Conservation (phyloP, 2,113 vertebrate genomes). For the Callithrix jacchus region DNA sequence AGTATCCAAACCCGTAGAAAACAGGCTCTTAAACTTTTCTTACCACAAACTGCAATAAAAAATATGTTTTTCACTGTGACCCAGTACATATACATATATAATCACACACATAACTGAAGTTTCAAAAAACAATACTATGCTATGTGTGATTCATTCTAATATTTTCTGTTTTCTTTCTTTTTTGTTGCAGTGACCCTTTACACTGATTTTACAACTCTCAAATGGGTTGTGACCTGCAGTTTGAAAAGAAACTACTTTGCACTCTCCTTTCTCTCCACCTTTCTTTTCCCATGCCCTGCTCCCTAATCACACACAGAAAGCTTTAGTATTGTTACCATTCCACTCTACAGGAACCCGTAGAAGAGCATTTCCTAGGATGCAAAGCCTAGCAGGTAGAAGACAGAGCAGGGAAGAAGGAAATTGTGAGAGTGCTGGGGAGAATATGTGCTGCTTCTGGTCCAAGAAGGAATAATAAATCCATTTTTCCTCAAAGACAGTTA, state of each 20-base stretch:
- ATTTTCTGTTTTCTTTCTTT: constrained; percentile 34
- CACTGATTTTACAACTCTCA: background rate
- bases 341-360: background rate
- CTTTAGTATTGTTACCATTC: constrained; percentile 18
- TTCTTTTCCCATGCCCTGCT: background rate
- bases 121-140: constrained; percentile 43
- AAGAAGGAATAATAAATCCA: constrained; percentile 24
- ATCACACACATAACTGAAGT: constrained; percentile 15
- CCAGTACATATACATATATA: background rate
- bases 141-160: background rate
- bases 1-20: background rate
- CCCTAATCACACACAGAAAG: background rate
- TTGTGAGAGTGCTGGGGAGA: background rate
- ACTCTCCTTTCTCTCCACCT: background rate
- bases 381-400: background rate
- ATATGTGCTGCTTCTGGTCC: background rate
- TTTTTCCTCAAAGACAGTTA: constrained; percentile 12
- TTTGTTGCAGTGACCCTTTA: background rate
- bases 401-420: background rate
- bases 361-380: background rate
- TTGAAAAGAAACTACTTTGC: background rate
- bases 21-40: constrained; percentile 37
- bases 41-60: constrained; percentile 12
- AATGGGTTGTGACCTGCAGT: background rate
- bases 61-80: constrained; percentile 46